These are phyloP conservation scores for Musca vetustissima DNA, from an alignment of 1,140 invertebrate species.

Conservation along the genomic window DNA sequence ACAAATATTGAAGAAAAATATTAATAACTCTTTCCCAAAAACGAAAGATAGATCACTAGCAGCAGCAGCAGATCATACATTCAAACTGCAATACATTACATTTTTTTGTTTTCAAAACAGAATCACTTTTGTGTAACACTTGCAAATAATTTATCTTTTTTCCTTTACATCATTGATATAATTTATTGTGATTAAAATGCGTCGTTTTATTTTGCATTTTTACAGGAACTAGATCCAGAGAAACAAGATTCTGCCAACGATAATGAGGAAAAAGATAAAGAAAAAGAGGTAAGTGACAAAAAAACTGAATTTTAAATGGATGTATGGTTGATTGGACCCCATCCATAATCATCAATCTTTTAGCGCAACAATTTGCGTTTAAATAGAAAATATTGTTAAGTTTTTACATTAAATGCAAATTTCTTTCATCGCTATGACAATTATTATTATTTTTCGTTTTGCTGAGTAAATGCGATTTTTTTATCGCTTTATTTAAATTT, in stretches of 20 bases:
- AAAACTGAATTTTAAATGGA: neutral
- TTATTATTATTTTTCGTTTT: too few relatives aligned
- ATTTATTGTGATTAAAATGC: conserved; percentile 3
- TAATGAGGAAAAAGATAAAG: conserved; percentile 58
- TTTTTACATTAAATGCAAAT: conserved; percentile 11
- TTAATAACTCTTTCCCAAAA: too few relatives aligned
- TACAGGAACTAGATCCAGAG: conserved; percentile 61
- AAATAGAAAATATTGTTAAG: neutral
- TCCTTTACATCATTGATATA: neutral
- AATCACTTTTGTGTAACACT: neutral
- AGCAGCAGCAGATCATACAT: too few relatives aligned
- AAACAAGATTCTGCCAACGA: conserved; percentile 60
- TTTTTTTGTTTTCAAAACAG: neutral
- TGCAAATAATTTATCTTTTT: conserved; percentile 1
- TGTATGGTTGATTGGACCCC: neutral
- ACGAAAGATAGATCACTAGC: too few relatives aligned
- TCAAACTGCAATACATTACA: neutral
- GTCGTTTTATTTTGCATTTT: conserved; percentile 28
- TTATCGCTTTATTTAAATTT: too few relatives aligned
- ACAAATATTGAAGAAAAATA: too few relatives aligned
- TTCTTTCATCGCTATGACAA: neutral
- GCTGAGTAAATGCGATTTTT: too few relatives aligned
- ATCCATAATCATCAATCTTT: too few relatives aligned
- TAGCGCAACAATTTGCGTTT: too few relatives aligned
- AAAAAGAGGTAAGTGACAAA: conserved; percentile 45